These are phyloP conservation scores for Tapirus terrestris DNA, from an alignment of 2,113 vertebrate genomes.

Conservation along the genomic window DNA sequence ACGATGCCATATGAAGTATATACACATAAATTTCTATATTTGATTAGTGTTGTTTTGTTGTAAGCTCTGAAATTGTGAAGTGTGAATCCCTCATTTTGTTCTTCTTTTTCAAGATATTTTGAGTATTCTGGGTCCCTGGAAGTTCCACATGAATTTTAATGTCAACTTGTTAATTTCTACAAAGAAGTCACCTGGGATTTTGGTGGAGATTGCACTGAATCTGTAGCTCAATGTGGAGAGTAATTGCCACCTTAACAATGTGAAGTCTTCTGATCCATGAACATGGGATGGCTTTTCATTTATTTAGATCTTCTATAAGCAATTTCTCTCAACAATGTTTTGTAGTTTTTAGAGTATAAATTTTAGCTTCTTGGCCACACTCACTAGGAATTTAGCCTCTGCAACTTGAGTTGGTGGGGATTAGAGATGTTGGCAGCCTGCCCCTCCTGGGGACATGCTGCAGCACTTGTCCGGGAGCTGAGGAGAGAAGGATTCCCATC, in stretches of 20 bases:
- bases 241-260: background rate
- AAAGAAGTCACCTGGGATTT: background rate
- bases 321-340: background rate
- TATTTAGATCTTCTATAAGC: background rate
- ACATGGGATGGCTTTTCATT: background rate
- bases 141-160: background rate
- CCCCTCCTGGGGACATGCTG: background rate
- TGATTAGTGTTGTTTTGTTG: background rate
- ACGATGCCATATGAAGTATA: too few species aligned
- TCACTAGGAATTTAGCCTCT: background rate
- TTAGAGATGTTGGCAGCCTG: background rate
- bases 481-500: background rate
- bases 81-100: too few species aligned
- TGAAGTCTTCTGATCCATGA: background rate
- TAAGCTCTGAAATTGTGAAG: background rate
- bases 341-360: background rate
- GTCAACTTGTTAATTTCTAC: background rate
- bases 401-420: background rate
- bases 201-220: background rate
- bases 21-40: too few species aligned
- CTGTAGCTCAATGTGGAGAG: background rate
- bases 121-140: too few species aligned
- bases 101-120: too few species aligned
- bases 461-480: background rate
- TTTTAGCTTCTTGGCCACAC: background rate